phyloP scores from a whole-genome alignment of 2,888 invertebrate genomes.

The Melangyna quadrimaculata region DNA sequence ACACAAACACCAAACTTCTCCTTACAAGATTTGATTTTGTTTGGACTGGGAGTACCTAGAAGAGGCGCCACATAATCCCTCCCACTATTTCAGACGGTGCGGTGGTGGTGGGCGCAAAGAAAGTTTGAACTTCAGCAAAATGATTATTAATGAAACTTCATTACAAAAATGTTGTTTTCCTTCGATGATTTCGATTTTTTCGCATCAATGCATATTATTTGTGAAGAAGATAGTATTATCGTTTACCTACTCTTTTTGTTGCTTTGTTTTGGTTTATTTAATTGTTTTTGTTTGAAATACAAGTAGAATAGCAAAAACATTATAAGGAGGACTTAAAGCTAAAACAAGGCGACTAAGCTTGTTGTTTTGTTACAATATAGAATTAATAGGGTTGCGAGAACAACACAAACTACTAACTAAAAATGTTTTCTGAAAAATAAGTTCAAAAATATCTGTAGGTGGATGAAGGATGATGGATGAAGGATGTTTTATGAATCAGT shows the following conservation, averaged over 20 bases:
- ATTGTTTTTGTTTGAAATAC: neutral
- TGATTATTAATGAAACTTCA: conserved; percentile 66
- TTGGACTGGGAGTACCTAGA: neutral
- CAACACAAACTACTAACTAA: neutral
- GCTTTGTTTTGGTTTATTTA: neutral
- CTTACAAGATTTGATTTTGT: neutral
- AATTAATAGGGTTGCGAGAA: neutral
- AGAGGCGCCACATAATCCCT: neutral
- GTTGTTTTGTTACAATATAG: too few relatives aligned
- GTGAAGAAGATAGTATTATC: conserved; percentile 25
- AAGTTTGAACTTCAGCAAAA: conserved; percentile 35
- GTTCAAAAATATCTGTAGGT: neutral
- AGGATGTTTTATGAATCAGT: neutral
- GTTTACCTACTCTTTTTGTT: neutral
- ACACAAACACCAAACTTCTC: neutral
- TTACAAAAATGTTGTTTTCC: conserved; percentile 62
- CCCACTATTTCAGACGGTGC: neutral
- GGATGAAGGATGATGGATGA: neutral
- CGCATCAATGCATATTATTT: conserved; percentile 57
- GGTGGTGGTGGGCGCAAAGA: neutral
- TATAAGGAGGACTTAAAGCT: neutral
- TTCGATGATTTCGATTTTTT: conserved; percentile 60
- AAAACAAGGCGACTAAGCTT: neutral
- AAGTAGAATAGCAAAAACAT: neutral
- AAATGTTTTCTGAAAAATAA: neutral